Evolutionary conservation across 1,140 invertebrate species (phyloP), one percentile per base, ranked within the genome.

Genomic region (Drosophila jambulina): DNA sequence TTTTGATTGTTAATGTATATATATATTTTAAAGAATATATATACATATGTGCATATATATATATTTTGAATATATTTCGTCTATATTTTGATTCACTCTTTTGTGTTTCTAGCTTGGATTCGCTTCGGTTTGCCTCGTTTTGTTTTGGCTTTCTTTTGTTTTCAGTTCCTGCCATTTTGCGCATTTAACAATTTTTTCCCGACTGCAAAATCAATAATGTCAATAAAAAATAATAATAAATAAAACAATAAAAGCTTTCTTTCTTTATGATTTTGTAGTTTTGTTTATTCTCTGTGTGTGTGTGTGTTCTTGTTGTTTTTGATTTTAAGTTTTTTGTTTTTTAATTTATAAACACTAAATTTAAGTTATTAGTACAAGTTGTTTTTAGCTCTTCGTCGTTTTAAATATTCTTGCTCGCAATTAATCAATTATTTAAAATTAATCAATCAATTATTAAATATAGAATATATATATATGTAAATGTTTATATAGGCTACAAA

Each of bases 361-460:
- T 56, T 74, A 87, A 70, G 58, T 80, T 86, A 87, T 87, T 87
- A 87, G 83, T 87, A 87, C 63, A 86, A 67, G 57, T 86, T 85
- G 74, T 71, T 58, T 75, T 46, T 46, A 70, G 57, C 64, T 76
- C 51, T 60, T 58, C 60, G 12, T 79, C 43, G 36, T 43, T 72
- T 61, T 70, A 51, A 58, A 76, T 75, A 78, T 77, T 64, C 48
- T 65, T 49, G 45, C 51, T 71, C 61, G 79, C 70, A 79, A 76
- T 80, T 75, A 72, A 86, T 78, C 72, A 68, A 78, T 62, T 63
- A 75, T 69, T 78, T 78, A 68, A 51, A 78, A 77, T 81, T 72
- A 75, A 81, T 81, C 71, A 63, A 82, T 81, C 67, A 74, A 58
- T 74, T 34, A 61, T 60, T 61, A 64, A 61, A 63, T 67, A 81